Percentiles rank a stretch among this genome's conserved stretches.
Evolutionary conservation across 1,140 invertebrate species (phyloP).

Genomic region (Pseudoatta argentina): DNA sequence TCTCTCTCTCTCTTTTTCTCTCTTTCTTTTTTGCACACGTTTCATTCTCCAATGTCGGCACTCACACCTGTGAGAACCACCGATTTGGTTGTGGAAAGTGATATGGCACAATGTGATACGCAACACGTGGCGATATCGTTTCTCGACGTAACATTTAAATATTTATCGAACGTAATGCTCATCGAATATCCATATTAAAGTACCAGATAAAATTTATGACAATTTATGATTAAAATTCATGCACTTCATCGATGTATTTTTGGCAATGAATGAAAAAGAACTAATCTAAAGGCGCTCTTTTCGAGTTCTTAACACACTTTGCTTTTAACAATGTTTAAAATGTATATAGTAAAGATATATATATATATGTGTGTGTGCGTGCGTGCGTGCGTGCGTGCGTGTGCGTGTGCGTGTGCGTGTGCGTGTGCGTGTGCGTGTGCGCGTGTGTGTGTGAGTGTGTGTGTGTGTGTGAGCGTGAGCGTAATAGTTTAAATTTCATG

Average conservation of each 20-base stretch:
- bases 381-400: too few species aligned
- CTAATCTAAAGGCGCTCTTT: not conserved
- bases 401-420: too few species aligned
- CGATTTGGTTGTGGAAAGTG: constrained; percentile 18
- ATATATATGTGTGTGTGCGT: not conserved
- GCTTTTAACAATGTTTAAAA: not conserved
- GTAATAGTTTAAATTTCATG: not conserved
- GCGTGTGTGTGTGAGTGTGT: too few species aligned
- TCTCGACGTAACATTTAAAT: constrained; percentile 23
- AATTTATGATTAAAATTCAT: constrained; percentile 28
- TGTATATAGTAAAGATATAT: not conserved
- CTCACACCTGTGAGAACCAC: constrained; percentile 38
- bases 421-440: too few species aligned
- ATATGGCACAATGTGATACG: not conserved
- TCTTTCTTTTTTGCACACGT: not conserved
- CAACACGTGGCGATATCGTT: constrained; percentile 42
- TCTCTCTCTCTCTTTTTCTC: not conserved
- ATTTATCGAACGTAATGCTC: constrained; percentile 44
- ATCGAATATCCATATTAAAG: constrained; percentile 22
- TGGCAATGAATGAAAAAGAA: not conserved
- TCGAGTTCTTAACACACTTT: not conserved
- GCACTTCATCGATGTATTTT: not conserved
- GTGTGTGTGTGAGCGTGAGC: too few species aligned
- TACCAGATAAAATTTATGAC: constrained; percentile 16
- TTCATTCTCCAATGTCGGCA: not conserved